These are phyloP conservation scores for Acrocera orbiculus DNA, from an alignment of 2,888 invertebrate species.

Conservation along the genomic window DNA sequence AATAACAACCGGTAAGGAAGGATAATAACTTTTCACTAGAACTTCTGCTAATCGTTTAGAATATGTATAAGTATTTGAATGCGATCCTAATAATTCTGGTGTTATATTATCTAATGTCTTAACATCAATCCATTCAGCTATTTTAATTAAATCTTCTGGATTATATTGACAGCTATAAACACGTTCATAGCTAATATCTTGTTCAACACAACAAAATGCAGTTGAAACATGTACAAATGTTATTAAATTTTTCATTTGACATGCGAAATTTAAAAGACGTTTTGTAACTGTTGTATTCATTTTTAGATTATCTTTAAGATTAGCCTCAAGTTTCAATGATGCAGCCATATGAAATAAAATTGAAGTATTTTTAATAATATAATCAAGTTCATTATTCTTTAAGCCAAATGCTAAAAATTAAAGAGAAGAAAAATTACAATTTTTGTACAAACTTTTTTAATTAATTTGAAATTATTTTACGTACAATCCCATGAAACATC, in stretches of 20 bases:
- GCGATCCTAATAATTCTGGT: constrained; percentile 48
- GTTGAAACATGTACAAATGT: constrained; percentile 86
- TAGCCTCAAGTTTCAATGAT: constrained; percentile 76
- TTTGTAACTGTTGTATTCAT: constrained; percentile 82
- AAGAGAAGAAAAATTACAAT: background rate
- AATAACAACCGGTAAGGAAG: constrained; percentile 62
- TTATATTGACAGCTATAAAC: constrained; percentile 53
- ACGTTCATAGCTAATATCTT: constrained; percentile 66
- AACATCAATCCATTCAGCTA: constrained; percentile 53
- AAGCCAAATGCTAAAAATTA: constrained; percentile 38
- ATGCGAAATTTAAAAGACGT: constrained; percentile 58
- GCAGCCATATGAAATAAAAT: constrained; percentile 89
- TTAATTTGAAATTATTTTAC: no score
- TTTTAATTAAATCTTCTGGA: constrained; percentile 52
- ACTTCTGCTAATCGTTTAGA: constrained; percentile 85
- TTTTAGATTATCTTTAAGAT: constrained; percentile 68
- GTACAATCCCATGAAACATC: constrained; percentile 43
- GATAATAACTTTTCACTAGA: constrained; percentile 56
- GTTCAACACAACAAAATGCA: constrained; percentile 90
- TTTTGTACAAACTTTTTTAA: background rate
- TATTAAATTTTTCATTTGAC: constrained; percentile 55
- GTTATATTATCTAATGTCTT: constrained; percentile 47
- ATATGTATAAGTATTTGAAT: constrained; percentile 92
- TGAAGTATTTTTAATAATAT: constrained; percentile 50
- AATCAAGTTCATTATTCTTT: constrained; percentile 37